Evolutionary conservation across 2,797 vertebrate genomes (phyloP).

Genomic region (Sebastes steindachneri): DNA sequence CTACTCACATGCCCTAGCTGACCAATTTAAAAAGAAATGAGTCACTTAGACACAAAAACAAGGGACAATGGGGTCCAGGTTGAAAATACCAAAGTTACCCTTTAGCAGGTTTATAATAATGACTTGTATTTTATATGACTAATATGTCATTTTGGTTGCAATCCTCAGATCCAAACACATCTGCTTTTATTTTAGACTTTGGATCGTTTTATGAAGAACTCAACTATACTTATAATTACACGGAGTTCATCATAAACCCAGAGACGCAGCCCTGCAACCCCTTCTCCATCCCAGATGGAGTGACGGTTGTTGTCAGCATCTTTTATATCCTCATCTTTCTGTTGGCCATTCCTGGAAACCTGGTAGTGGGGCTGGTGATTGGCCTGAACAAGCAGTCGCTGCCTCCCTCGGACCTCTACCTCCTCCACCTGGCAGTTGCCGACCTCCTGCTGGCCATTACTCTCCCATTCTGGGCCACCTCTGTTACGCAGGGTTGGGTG

Average conservation of each 20-base stretch:
- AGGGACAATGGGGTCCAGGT: background rate
- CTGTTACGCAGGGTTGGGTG: conserved; percentile 70
- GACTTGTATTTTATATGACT: background rate
- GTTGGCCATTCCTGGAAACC: conserved; percentile 79
- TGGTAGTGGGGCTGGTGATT: conserved; percentile 77
- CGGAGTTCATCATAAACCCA: conserved; percentile 21
- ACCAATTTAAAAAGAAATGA: background rate
- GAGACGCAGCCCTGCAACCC: conserved; percentile 55
- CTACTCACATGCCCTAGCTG: too few relatives aligned
- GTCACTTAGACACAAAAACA: background rate
- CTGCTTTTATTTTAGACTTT: conserved; percentile 40
- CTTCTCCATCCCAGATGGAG: background rate
- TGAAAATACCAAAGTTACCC: background rate
- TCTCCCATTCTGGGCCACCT: conserved; percentile 79
- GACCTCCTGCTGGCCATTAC: conserved; percentile 78
- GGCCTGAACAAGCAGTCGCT: conserved; percentile 53
- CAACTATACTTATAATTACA: conserved; percentile 63
- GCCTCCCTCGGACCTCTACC: conserved; percentile 79
- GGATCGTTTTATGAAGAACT: conserved; percentile 24
- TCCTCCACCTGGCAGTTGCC: conserved; percentile 75
- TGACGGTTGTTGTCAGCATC: background rate
- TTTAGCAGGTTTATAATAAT: background rate
- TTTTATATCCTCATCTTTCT: conserved; percentile 78
- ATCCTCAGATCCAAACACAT: conserved; percentile 58
- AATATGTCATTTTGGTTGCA: background rate